A percentile compares a stretch with the other conserved stretches of the same genome.
Evolutionary conservation across 2,888 invertebrate genomes (phyloP).

Genomic region (Thyatira batis): DNA sequence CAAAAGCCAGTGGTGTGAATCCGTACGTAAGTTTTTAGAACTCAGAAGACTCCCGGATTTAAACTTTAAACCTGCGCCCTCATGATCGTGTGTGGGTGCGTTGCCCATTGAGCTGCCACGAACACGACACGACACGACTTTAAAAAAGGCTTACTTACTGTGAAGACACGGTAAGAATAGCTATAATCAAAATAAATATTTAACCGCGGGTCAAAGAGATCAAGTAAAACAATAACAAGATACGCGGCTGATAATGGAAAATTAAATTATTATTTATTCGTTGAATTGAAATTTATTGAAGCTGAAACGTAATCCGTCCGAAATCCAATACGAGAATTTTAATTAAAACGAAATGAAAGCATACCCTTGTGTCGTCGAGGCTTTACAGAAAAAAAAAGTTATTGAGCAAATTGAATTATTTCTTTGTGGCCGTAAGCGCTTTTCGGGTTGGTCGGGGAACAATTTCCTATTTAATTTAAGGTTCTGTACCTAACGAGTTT

Average conservation of each 20-base stretch:
- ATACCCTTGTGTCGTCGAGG: slow-evolving; percentile 5
- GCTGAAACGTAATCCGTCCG: slow-evolving; percentile 37
- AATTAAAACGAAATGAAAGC: slow-evolving; percentile 54
- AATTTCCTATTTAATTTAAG: neutral
- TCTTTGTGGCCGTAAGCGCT: neutral
- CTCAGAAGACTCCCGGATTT: no score
- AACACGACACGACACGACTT: no score
- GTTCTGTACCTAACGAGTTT: no score
- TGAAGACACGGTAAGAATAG: no score
- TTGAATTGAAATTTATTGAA: slow-evolving; percentile 42
- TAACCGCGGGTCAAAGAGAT: neutral
- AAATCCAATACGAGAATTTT: slow-evolving; percentile 49
- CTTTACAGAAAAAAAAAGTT: neutral
- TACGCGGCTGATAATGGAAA: neutral
- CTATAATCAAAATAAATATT: no score
- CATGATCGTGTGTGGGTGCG: no score
- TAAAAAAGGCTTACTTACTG: no score
- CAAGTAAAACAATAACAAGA: neutral
- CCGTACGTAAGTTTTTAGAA: no score
- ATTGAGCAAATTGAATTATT: neutral
- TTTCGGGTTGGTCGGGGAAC: neutral
- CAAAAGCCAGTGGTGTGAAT: no score
- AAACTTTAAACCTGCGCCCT: no score
- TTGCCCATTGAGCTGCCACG: no score
- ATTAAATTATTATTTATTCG: slow-evolving; percentile 27